Evolutionary conservation across 1,140 invertebrate genomes (phyloP).

Genomic region (Lycorma delicatula): DNA sequence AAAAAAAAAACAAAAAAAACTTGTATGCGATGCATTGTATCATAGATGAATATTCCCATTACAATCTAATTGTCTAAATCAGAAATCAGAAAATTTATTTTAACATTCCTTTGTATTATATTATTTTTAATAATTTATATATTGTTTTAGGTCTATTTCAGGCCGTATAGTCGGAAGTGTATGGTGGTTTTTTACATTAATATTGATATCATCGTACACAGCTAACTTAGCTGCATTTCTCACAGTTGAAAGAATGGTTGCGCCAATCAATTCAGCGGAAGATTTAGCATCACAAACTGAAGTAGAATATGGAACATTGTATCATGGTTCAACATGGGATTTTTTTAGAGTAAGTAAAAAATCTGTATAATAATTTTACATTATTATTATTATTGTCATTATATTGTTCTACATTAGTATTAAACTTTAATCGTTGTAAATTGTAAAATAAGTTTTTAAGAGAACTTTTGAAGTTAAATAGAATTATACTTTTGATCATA

Average conservation of each 20-base stretch:
- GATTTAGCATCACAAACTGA: slow-evolving; percentile 90
- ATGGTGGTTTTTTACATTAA: slow-evolving; percentile 99
- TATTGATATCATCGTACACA: slow-evolving; percentile 96
- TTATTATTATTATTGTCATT: too few species aligned
- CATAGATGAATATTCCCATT: slow-evolving; percentile 29
- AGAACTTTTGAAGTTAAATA: too few species aligned
- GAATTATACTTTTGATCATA: too few species aligned
- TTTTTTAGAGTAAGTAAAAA: slow-evolving; percentile 80
- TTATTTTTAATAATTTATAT: too few species aligned
- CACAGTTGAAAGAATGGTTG: slow-evolving; percentile 88
- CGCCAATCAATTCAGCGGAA: slow-evolving; percentile 89
- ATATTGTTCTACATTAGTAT: too few species aligned
- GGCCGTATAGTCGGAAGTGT: slow-evolving; percentile 92
- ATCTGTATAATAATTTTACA: too few species aligned
- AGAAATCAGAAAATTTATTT: too few species aligned
- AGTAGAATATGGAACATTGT: slow-evolving; percentile 86
- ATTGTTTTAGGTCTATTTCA: slow-evolving; percentile 64
- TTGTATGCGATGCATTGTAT: too few species aligned
- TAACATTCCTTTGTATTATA: neutral
- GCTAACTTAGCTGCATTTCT: slow-evolving; percentile 96
- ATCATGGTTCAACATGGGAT: slow-evolving; percentile 79
- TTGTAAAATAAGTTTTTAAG: too few species aligned
- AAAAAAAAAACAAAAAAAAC: too few species aligned
- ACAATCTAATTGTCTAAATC: too few species aligned
- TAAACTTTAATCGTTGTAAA: too few species aligned